These are phyloP conservation scores for Porites divaricata DNA, from an alignment of 92 coral and sea anemone species.

Conservation along the genomic window DNA sequence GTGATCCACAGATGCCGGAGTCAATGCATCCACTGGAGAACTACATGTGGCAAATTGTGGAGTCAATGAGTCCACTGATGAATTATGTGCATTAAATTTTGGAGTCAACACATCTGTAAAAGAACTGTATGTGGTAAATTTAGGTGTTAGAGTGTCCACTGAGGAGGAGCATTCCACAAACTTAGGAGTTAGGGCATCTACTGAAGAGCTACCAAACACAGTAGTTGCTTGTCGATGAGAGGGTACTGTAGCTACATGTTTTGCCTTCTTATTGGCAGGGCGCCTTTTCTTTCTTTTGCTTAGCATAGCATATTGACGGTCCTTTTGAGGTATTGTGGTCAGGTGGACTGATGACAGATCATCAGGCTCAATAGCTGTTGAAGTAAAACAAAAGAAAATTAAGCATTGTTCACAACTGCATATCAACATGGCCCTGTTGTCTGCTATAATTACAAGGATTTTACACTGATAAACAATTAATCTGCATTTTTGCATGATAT, in stretches of 20 bases:
- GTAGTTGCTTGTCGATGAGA: conserved; percentile 18
- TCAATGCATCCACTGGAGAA: conserved; percentile 62
- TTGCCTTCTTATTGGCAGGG: conserved; percentile 28
- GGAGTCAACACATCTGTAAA: conserved; percentile 70
- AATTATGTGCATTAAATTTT: conserved; percentile 3
- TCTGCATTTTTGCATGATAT: too few relatives aligned
- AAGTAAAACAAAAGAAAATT: not conserved
- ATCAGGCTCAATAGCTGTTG: conserved; percentile 83
- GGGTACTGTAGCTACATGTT: conserved; percentile 15
- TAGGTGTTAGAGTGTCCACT: conserved; percentile 16
- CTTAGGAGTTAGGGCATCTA: conserved; percentile 74
- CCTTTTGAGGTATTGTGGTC: conserved; percentile 76
- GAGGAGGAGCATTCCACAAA: conserved; percentile 8
- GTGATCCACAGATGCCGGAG: conserved; percentile 37
- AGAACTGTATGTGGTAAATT: conserved; percentile 36
- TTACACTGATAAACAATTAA: too few relatives aligned
- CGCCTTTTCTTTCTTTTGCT: conserved; percentile 90
- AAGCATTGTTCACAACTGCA: not conserved
- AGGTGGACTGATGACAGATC: conserved; percentile 86
- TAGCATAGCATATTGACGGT: conserved; percentile 77
- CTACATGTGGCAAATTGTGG: conserved; percentile 24
- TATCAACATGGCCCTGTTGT: too few relatives aligned
- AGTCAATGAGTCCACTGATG: conserved; percentile 64
- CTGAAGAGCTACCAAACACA: conserved; percentile 25
- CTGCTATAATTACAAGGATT: too few relatives aligned